Percentiles rank a stretch among this genome's conserved stretches.
Evolutionary conservation across 2,113 vertebrate genomes (phyloP).

Genomic region (Sterna hirundo): DNA sequence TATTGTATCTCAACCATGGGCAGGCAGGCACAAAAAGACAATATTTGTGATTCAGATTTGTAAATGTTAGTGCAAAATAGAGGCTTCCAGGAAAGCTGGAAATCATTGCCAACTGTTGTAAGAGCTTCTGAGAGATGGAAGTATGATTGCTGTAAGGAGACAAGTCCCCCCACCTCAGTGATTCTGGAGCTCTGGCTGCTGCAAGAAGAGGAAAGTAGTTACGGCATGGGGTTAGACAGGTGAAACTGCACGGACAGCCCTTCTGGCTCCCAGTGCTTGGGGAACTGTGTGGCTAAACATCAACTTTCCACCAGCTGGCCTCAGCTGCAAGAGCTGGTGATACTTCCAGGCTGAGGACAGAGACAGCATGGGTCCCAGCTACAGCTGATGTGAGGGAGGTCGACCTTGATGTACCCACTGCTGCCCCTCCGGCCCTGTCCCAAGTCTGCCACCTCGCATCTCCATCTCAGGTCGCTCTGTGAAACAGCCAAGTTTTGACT

Average conservation of each 20-base stretch:
- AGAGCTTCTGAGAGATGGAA: not conserved
- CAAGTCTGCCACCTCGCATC: accelerated
- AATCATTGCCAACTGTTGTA: not conserved
- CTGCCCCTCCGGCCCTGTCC: not conserved
- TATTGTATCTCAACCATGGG: not conserved
- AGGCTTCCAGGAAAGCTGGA: not conserved
- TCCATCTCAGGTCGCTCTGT: not conserved
- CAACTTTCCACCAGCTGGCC: not conserved
- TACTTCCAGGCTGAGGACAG: not conserved
- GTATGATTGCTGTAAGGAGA: not conserved
- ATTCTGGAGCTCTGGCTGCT: not conserved
- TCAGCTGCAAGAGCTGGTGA: not conserved
- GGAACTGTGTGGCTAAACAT: not conserved
- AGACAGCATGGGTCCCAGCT: not conserved
- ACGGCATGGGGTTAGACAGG: not conserved
- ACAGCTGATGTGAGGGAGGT: not conserved
- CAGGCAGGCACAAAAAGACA: not conserved
- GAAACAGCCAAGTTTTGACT: not conserved
- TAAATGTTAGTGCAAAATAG: not conserved
- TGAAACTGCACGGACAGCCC: not conserved
- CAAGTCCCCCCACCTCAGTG: not conserved
- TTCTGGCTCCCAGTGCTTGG: not conserved
- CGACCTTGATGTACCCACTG: not conserved
- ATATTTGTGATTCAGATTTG: not conserved
- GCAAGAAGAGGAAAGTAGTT: not conserved